Conservation (phyloP, 2,113 vertebrate genomes). For the Psittacara wagleri region DNA sequence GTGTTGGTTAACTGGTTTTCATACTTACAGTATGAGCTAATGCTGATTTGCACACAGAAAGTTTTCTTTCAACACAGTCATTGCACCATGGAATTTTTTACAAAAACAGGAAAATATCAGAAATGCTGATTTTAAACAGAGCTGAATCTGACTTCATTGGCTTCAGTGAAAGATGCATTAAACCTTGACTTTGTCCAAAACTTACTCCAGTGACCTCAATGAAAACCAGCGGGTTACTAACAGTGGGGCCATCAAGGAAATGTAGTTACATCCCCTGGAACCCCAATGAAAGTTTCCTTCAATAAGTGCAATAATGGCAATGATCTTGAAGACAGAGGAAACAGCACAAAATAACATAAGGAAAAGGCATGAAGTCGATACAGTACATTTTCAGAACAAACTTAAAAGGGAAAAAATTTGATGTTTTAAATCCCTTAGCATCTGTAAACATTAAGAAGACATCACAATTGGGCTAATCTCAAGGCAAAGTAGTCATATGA, state of each 20-base stretch:
- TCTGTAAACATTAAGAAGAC: constrained; percentile 36
- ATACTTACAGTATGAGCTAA: background rate
- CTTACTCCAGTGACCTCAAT: background rate
- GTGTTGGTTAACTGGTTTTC: background rate
- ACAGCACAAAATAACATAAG: background rate
- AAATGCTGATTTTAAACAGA: background rate
- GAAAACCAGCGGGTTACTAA: background rate
- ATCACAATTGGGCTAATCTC: background rate
- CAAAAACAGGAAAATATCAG: background rate
- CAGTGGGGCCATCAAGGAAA: background rate
- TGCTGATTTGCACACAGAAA: background rate
- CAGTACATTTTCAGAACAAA: background rate
- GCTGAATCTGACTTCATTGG: background rate
- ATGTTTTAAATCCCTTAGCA: background rate
- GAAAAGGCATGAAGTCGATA: background rate
- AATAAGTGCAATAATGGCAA: background rate
- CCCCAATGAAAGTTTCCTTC: background rate
- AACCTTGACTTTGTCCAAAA: background rate
- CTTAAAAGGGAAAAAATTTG: background rate
- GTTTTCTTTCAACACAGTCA: background rate
- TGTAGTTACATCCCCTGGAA: background rate
- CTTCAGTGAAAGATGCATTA: background rate
- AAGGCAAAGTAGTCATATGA: background rate
- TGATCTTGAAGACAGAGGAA: background rate
- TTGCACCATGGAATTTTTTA: background rate